phyloP scores from a whole-genome alignment of 2,888 invertebrate genomes.

The Suillia variegata region DNA sequence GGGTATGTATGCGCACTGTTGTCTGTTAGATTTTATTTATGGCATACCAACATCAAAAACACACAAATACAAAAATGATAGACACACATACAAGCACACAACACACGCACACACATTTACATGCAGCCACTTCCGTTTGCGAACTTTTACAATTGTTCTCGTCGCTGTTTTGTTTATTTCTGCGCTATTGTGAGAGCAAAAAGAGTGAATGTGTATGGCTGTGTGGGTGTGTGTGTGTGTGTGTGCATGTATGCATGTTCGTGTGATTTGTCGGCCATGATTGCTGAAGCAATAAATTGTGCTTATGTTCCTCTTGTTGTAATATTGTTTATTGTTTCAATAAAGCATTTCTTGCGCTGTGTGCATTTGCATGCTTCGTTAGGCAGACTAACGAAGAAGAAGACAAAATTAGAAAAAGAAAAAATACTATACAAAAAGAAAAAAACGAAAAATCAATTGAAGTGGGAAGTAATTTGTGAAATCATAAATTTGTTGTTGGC shows the following conservation, averaged over 20 bases:
- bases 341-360: background rate
- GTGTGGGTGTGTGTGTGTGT: background rate
- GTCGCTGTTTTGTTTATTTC: background rate
- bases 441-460: too few relatives aligned
- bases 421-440: too few relatives aligned
- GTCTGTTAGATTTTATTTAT: slow-evolving; percentile 49
- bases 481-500: background rate
- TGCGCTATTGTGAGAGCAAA: too few relatives aligned
- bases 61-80: slow-evolving; percentile 12
- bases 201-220: too few relatives aligned
- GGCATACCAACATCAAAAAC: slow-evolving; percentile 38
- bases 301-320: background rate
- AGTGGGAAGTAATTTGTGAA: background rate
- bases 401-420: too few relatives aligned
- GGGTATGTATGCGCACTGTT: too few relatives aligned
- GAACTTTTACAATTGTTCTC: slow-evolving; percentile 50
- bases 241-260: background rate
- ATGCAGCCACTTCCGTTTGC: slow-evolving; percentile 45
- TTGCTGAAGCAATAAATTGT: slow-evolving; percentile 1
- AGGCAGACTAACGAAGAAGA: too few relatives aligned
- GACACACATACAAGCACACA: too few relatives aligned
- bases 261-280: background rate
- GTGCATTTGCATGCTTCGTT: background rate
- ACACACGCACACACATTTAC: too few relatives aligned
- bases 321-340: background rate